phyloP scores from a whole-genome alignment of 2,888 invertebrate species.

The Cheilosia vernalis region DNA sequence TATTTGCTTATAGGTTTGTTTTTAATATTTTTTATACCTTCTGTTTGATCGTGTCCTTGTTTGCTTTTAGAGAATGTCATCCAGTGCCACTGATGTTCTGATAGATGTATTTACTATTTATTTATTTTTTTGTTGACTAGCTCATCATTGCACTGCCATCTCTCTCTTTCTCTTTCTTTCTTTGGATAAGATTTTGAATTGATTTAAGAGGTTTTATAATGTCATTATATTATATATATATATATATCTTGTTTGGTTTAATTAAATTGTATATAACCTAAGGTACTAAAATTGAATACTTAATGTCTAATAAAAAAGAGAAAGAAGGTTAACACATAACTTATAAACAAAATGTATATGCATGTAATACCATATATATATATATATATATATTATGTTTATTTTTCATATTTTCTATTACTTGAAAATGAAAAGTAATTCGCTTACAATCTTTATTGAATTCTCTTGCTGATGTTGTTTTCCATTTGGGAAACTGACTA shows the following conservation, averaged over 20 bases:
- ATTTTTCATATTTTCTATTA: not conserved
- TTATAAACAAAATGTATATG: slow-evolving; percentile 33
- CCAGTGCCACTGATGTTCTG: not conserved
- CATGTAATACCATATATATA: not conserved
- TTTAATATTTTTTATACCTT: slow-evolving; percentile 18
- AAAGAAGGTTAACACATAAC: slow-evolving; percentile 16
- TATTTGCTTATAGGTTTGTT: slow-evolving; percentile 57
- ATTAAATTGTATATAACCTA: slow-evolving; percentile 47
- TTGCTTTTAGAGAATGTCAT: not conserved
- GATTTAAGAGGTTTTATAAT: slow-evolving; percentile 32
- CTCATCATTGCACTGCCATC: not conserved
- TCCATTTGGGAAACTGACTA: slow-evolving; percentile 52
- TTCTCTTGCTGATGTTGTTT: slow-evolving; percentile 28
- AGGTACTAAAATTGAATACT: slow-evolving; percentile 65
- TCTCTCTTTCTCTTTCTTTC: slow-evolving; percentile 8
- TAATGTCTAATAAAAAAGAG: slow-evolving; percentile 44
- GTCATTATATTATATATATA: slow-evolving; percentile 24
- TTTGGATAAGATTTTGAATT: slow-evolving; percentile 21
- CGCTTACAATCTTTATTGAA: slow-evolving; percentile 12
- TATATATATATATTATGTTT: slow-evolving; percentile 3
- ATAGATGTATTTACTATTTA: not conserved
- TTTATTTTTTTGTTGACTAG: not conserved
- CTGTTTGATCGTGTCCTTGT: slow-evolving; percentile 4
- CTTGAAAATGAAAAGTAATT: slow-evolving; percentile 31
- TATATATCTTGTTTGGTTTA: slow-evolving; percentile 29